Evolutionary conservation across 2,888 invertebrate genomes (phyloP), one percentile per base, ranked within the genome.

Genomic region (Carpatolechia fugitivella): DNA sequence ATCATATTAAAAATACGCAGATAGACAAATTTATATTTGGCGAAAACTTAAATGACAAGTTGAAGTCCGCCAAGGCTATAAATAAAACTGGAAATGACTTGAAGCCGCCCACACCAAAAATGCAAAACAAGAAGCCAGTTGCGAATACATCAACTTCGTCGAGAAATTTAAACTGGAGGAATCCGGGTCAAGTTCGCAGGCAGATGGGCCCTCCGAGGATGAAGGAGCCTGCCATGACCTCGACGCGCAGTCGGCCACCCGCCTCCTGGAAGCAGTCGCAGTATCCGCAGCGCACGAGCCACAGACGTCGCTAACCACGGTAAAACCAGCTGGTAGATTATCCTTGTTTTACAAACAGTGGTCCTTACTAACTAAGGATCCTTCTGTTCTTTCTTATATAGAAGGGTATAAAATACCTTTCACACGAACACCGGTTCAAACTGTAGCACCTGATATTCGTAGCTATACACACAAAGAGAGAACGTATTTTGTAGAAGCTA

Each of bases 61-160:
- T 64, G 24, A 64, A 62, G 40, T 40, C 61, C 0, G 64, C 64
- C 1, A 66, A 62, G 46, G 51, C 60, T 0, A 52, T 66, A 3
- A 53, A 44, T 1, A 64, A 57, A 41, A 57, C 62, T 4, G 61
- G 59, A 0, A 49, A 55, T 3, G 62, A 63, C n/a, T 30, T 52
- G 1, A 60, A 58, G 56, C 2, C 46, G 1, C 13, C 40, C 1
- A 4, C 51, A 8, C 14, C 57, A 8, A 51, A 53, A 3, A 1
- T 16, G n/a, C 41, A 41, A 44, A 53, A 35, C 8, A 53, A 51
- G 31, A 30, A 40, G 14, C 35, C 20, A 11, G 2, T 24, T 1
- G 29, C 24, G 13, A 14, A 29, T 29, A 8, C 54, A n/a, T 36
- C 44, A 4, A 46, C 33, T 20, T 24, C 35, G 24, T 1, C 54